phyloP scores from a whole-genome alignment of 1,140 invertebrate species.

The Tetranychus cinnabarinus region DNA sequence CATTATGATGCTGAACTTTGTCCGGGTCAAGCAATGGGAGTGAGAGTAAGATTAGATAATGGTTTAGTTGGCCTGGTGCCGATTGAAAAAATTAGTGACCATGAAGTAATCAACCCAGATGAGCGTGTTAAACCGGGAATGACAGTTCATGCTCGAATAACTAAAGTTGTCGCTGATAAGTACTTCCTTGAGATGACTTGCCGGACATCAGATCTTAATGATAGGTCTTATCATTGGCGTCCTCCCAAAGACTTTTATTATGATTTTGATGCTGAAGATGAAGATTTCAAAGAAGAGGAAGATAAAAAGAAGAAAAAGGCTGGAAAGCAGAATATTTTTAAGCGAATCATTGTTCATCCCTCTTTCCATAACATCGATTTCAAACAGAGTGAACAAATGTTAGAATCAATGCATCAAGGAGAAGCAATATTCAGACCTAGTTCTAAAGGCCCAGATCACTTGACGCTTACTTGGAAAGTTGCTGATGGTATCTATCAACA shows the following conservation, averaged over 20 bases:
- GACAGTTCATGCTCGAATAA: slow-evolving; percentile 74
- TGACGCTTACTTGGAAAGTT: slow-evolving; percentile 97
- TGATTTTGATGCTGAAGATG: slow-evolving; percentile 60
- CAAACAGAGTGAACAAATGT: slow-evolving; percentile 66
- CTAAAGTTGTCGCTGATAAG: slow-evolving; percentile 80
- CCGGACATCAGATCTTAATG: slow-evolving; percentile 69
- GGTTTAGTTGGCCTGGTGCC: slow-evolving; percentile 81
- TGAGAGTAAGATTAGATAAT: slow-evolving; percentile 73
- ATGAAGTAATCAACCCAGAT: slow-evolving; percentile 70
- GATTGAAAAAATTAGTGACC: slow-evolving; percentile 83
- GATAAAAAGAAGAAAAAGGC: slow-evolving; percentile 56
- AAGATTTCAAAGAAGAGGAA: slow-evolving; percentile 42
- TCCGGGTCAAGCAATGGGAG: slow-evolving; percentile 78
- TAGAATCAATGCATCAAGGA: slow-evolving; percentile 78
- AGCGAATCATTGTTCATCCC: slow-evolving; percentile 90
- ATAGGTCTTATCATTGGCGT: slow-evolving; percentile 52
- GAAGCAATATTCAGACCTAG: slow-evolving; percentile 88
- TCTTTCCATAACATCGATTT: slow-evolving; percentile 92
- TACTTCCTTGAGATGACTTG: slow-evolving; percentile 84
- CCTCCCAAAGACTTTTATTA: slow-evolving; percentile 73
- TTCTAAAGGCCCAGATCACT: slow-evolving; percentile 79
- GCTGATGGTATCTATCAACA: slow-evolving; percentile 79
- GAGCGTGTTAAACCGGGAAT: slow-evolving; percentile 63
- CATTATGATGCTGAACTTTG: slow-evolving; percentile 89
- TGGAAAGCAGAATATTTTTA: slow-evolving; percentile 55